These are phyloP conservation scores for Eupeodes corollae DNA, from an alignment of 1,140 invertebrate species.

Conservation along the genomic window DNA sequence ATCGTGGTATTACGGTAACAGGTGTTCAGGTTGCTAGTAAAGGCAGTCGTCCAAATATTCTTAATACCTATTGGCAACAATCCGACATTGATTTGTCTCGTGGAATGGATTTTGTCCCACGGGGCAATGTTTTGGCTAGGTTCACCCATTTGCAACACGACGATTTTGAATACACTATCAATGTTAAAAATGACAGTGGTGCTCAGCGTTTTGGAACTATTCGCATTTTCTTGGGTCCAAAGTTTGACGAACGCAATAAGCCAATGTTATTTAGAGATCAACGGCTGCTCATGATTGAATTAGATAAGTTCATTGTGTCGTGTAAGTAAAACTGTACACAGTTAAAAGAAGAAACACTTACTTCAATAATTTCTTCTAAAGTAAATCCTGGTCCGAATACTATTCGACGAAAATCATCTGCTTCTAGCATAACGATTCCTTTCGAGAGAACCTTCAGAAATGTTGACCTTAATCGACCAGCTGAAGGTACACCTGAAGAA, in stretches of 20 bases:
- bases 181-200: conserved; percentile 49
- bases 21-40: conserved; percentile 41
- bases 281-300: conserved; percentile 58
- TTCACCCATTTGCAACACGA: conserved; percentile 66
- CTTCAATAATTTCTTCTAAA: conserved; percentile 29
- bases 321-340: conserved; percentile 38
- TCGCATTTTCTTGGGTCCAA: conserved; percentile 64
- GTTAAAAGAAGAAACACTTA: background rate
- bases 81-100: conserved; percentile 60
- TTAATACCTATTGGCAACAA: conserved; percentile 62
- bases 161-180: conserved; percentile 55
- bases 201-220: conserved; percentile 49
- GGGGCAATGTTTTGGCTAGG: conserved; percentile 54
- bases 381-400: conserved; percentile 53
- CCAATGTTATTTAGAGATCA: conserved; percentile 53
- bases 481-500: conserved; percentile 39
- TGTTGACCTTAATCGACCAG: conserved; percentile 44
- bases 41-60: conserved; percentile 41
- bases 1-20: conserved; percentile 47
- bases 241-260: conserved; percentile 52
- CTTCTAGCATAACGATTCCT: conserved; percentile 62
- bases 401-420: conserved; percentile 47
- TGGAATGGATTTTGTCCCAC: conserved; percentile 63
- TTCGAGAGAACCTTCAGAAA: conserved; percentile 59
- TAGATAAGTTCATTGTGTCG: conserved; percentile 59